Evolutionary conservation across 1,140 invertebrate species (phyloP), one percentile per base, ranked within the genome.

Genomic region (Drosophila virilis): DNA sequence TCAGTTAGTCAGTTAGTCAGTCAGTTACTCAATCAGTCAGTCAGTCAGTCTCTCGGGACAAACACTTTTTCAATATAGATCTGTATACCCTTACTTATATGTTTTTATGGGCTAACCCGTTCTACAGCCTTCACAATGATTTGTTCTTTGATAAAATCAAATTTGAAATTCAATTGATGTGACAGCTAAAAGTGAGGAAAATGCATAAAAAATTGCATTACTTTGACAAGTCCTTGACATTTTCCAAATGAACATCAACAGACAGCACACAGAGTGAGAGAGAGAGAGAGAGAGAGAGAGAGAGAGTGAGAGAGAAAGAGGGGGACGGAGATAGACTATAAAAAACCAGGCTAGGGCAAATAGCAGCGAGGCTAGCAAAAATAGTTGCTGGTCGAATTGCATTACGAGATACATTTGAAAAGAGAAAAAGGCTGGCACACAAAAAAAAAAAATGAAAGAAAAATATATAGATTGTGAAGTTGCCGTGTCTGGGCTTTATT

Each of bases 131-230:
- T 28, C 46, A 33, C 17, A 38, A 33, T 37, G 40, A 12, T 40
- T 38, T 55, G 32, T 62, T 15, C 38, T 75, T 61, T 86, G 82
- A 88, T 88, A 73, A 64, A 88, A 77, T 75, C 55, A 77, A 79
- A 78, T 57, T 59, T 73, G 67, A 70, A 67, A 74, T 50, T 61
- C 72, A 62, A 71, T 68, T 71, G 57, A 42, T 59, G 28, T 59
- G 54, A 35, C 68, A 66, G 40, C 45, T 35, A 32, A 52, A 15
- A 17, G 32, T 45, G 61, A 70, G 80, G 67, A 54, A 78, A 85
- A 81, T 85, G 81, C 81, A 85, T 75, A 81, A 64, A 68, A 78
- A 80, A 86, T 80, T 80, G 81, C 80, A 86, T 85, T 85, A 75
- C 81, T 64, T 67, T 71, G 78, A 65, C 70, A 74, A 78, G 82